Evolutionary conservation across 2,797 vertebrate species (phyloP).

Genomic region (Pangasius sanitwongsei): DNA sequence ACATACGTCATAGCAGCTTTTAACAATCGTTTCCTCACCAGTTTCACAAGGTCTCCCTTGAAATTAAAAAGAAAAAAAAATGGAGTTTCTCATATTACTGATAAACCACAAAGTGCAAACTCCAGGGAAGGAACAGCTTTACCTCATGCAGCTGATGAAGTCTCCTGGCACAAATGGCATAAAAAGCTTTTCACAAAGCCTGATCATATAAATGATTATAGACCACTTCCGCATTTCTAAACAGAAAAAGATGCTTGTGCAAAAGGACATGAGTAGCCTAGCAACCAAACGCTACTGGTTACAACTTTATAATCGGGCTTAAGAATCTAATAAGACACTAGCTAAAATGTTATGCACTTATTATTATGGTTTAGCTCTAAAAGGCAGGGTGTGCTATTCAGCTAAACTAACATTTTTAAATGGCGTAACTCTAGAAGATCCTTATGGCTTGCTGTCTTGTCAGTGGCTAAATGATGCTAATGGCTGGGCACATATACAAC

Average conservation of each 20-base stretch:
- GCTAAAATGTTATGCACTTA: background rate
- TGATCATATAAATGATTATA: conserved; percentile 7
- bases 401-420: background rate
- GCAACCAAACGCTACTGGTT: background rate
- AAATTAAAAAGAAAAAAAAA: background rate
- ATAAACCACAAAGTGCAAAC: background rate
- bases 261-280: background rate
- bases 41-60: background rate
- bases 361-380: background rate
- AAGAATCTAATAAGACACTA: background rate
- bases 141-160: background rate
- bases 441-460: background rate
- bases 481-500: background rate
- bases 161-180: background rate
- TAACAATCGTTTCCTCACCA: background rate
- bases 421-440: background rate
- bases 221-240: background rate
- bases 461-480: background rate
- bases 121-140: background rate
- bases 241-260: background rate
- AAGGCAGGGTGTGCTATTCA: background rate
- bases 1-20: background rate
- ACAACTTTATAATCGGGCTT: background rate
- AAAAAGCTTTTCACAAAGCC: background rate
- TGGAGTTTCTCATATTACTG: background rate